Evolutionary conservation across 2,113 vertebrate species (phyloP).

Genomic region (Malurus elegans): DNA sequence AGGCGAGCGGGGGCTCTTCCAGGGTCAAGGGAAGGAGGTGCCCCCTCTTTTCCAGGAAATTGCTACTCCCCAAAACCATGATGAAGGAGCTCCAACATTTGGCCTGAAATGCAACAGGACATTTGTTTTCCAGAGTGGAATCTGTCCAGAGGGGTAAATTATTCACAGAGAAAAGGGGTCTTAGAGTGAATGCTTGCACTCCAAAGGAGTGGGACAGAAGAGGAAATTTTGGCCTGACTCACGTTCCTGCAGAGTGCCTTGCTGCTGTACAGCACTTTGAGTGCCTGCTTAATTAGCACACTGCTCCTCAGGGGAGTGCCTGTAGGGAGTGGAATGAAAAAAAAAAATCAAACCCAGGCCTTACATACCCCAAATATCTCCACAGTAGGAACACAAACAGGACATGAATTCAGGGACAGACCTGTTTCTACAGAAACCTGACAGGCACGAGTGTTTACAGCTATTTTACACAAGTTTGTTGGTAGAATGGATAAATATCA

Average conservation of each 20-base stretch:
- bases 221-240: neutral
- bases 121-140: neutral
- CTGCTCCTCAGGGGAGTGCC: slow-evolving; percentile 27
- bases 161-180: neutral
- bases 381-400: neutral
- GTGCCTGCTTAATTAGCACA: slow-evolving; percentile 32
- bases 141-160: neutral
- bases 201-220: neutral
- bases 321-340: neutral
- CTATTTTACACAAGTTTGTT: neutral
- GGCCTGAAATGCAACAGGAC: neutral
- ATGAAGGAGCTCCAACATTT: slow-evolving; percentile 59
- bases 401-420: accelerated
- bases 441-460: neutral
- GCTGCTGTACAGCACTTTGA: slow-evolving; percentile 47
- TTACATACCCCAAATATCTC: neutral
- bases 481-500: neutral
- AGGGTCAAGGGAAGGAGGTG: neutral
- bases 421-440: neutral
- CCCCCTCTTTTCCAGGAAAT: neutral
- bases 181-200: neutral
- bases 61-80: slow-evolving; percentile 9
- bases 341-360: neutral
- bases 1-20: neutral
- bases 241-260: slow-evolving; percentile 17